phyloP scores from a whole-genome alignment of 2,888 invertebrate species.

The Dexiosoma caninum region DNA sequence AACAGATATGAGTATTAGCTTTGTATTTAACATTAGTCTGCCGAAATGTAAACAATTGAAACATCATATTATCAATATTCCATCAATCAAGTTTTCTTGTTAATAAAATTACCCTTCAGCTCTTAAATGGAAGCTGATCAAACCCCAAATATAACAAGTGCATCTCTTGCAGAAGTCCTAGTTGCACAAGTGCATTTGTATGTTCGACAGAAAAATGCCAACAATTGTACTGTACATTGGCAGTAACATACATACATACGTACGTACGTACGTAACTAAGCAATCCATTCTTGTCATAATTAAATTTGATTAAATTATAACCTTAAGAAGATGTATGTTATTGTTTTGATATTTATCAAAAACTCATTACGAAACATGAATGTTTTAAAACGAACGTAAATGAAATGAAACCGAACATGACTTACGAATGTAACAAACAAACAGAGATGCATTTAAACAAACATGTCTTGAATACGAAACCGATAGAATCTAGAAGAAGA shows the following conservation, averaged over 20 bases:
- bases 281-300: constrained; percentile 62
- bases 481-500: constrained; percentile 18
- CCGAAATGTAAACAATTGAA: background rate
- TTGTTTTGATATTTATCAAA: constrained; percentile 63
- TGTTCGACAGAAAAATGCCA: background rate
- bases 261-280: background rate
- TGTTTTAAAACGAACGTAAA: constrained; percentile 40
- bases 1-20: background rate
- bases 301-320: constrained; percentile 63
- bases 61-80: background rate
- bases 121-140: background rate
- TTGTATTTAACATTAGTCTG: background rate
- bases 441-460: background rate
- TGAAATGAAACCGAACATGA: constrained; percentile 56
- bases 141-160: constrained; percentile 30
- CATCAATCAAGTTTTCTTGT: background rate
- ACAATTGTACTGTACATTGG: background rate
- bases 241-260: no score
- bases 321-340: constrained; percentile 54
- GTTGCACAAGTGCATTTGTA: background rate
- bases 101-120: background rate
- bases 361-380: constrained; percentile 59
- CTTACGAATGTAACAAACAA: constrained; percentile 46
- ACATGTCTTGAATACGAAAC: constrained; percentile 32
- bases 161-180: constrained; percentile 8